Conservation (phyloP, 2,113 vertebrate species). For the Steatornis caripensis region DNA sequence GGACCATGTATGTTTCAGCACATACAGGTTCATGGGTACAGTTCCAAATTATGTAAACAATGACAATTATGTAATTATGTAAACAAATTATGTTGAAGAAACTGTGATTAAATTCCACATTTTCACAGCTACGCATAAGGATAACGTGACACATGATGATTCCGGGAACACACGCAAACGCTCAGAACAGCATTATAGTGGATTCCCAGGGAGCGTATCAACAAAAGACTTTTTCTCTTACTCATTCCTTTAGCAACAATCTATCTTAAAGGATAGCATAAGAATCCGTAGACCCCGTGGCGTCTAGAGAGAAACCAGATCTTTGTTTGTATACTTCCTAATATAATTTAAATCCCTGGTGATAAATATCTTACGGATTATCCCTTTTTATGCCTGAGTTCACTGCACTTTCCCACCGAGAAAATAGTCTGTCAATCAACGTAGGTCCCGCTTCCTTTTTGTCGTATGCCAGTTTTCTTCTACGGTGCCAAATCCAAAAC, state of each 20-base stretch:
- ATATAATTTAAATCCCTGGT: constrained; percentile 1
- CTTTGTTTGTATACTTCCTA: constrained; percentile 30
- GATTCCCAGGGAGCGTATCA: neutral
- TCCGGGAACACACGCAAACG: neutral
- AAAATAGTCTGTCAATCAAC: constrained; percentile 39
- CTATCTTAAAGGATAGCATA: neutral
- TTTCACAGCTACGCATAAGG: constrained; percentile 7
- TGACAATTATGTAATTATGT: too few relatives aligned
- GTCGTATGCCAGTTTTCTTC: neutral
- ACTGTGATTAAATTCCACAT: neutral
- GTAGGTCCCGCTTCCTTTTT: constrained; percentile 5
- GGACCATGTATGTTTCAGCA: neutral
- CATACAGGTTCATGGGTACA: neutral
- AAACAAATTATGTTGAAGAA: neutral
- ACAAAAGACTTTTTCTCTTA: neutral
- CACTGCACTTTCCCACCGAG: constrained; percentile 20
- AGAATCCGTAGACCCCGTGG: neutral
- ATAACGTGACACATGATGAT: neutral
- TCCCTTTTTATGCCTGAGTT: constrained; percentile 22
- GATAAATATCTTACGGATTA: constrained; percentile 32
- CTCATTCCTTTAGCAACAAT: neutral
- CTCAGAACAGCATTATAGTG: neutral
- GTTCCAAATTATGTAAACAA: too few relatives aligned
- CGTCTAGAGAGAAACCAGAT: neutral
- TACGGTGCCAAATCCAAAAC: constrained; percentile 25